Evolutionary conservation across 2,888 invertebrate species (phyloP), one percentile per base, ranked within the genome.

Genomic region (Coelopa pilipes): DNA sequence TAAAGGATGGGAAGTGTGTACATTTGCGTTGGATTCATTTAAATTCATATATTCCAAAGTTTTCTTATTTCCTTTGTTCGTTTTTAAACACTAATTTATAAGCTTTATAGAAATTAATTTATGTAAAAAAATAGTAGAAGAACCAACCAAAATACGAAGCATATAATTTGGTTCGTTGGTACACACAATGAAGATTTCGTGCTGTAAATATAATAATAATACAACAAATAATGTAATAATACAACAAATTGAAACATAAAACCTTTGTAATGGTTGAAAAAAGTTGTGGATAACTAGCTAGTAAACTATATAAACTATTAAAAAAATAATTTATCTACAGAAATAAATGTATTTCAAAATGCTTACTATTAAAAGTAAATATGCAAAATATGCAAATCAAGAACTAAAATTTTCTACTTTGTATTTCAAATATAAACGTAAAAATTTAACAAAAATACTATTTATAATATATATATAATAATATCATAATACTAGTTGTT

Each of bases 361-460:
- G 57, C 57, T 59, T 19, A 19, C 17, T 17, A 65, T 13, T 34
- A 7, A 34, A 34, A 34, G 34, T 34, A 34, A 34, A 19, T 65
- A 11, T 7, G 63, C 62, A 65, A 65, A 65, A 15, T 46, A 65
- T 34, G 34, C 34, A 34, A 34, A 34, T 65, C 45, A 46, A 65
- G 5, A 59, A 21, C 57, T 63, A 45, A 34, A 47, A 65, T 65
- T 65, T 65, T 65, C 46, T 65, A 65, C 65, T 65, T 65, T 65
- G 65, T 65, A 65, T 65, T 65, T 65, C 47, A 59, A 59, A 59
- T 59, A 59, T 59, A 21, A 21, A 59, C 24, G 24, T 13, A 59
- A 21, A 59, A 21, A 59, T 17, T 59, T 17, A 59, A 59, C 11
- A 13, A n/a, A 65, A 50, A 68, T 11, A 9, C 19, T 15, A 67